These are phyloP conservation scores for Chrysina gloriosa DNA, from an alignment of 2,888 invertebrate genomes.

Conservation along the genomic window DNA sequence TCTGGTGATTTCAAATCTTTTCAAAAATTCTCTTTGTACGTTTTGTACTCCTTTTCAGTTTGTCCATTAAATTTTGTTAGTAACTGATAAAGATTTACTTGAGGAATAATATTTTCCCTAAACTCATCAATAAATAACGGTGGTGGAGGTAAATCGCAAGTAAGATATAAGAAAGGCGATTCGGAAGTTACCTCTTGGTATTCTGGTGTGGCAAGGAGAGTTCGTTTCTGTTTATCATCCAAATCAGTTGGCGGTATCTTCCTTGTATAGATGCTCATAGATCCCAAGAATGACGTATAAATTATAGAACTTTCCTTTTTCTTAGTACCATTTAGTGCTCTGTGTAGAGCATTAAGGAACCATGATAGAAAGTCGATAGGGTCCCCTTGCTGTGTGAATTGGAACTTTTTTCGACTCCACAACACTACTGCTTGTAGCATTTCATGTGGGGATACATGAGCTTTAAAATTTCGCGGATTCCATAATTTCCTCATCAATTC, in stretches of 20 bases:
- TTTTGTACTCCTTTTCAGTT: slow-evolving; percentile 97
- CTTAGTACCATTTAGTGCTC: slow-evolving; percentile 93
- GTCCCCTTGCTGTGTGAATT: slow-evolving; percentile 98
- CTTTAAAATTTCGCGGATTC: slow-evolving; percentile 99
- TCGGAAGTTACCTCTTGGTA: slow-evolving; percentile 90
- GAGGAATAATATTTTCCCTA: slow-evolving; percentile 98
- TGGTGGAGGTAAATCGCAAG: slow-evolving; percentile 97
- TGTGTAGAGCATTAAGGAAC: slow-evolving; percentile 96
- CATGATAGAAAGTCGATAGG: slow-evolving; percentile 98
- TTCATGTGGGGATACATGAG: slow-evolving; percentile 99
- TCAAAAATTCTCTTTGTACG: slow-evolving; percentile 99
- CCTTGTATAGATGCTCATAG: slow-evolving; percentile 89
- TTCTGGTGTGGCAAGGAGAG: slow-evolving; percentile 82
- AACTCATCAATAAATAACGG: slow-evolving; percentile 98
- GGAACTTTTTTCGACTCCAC: slow-evolving; percentile 96
- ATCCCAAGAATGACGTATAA: slow-evolving; percentile 93
- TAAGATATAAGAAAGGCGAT: slow-evolving; percentile 94
- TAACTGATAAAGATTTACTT: slow-evolving; percentile 94
- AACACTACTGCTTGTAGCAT: slow-evolving; percentile 99
- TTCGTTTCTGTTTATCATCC: slow-evolving; percentile 88
- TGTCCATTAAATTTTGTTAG: slow-evolving; percentile 97
- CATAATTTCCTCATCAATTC: slow-evolving; percentile 97
- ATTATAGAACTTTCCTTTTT: slow-evolving; percentile 90
- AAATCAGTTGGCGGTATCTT: slow-evolving; percentile 94
- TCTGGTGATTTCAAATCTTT: slow-evolving; percentile 93